Evolutionary conservation across 2,113 vertebrate species (phyloP), one percentile per base, ranked within the genome.

Genomic region (Nyctereutes procyonoides): DNA sequence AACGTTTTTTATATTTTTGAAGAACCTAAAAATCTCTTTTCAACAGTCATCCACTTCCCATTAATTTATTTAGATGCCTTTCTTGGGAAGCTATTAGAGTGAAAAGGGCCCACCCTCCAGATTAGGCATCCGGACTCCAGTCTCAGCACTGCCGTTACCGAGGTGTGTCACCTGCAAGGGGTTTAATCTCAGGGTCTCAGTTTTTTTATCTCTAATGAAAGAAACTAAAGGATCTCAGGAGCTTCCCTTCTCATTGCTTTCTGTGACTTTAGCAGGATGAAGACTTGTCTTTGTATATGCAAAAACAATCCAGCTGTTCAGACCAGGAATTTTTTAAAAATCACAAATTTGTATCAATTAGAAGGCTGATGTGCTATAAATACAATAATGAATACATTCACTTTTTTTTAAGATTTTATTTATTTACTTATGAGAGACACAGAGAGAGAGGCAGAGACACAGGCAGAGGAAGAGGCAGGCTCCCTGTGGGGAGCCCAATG

Each of bases 1-100:
- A 56, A 77, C 84, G 13, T 67, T 82, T 80, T 86, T 83, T 79
- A 58, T 63, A 62, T 65, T 71, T 93, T 92, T 20, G 26, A 92
- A 86, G 85, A 95, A 91, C 20, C 80, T 90, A 30, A 48, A 74
- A 79, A 58, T 32, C 65, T n/a, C 19, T 84, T 92, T 95, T 88
- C 63, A 35, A 80, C 43, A 58, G 38, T 69, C 63, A 73, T 80
- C 15, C 24, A 76, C 30, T 62, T 67, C 11, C 53, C 35, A 10
- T 93, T 51, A 56, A 88, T 65, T 92, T 94, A 94, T 77, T 96
- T 93, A 81, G 30, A 63, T 87, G 17, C 6, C 48, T 85, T 93
- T 84, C 53, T 90, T 73, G 22, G 83, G n/a, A 92, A 83, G 53
- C 51, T 74, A 3, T 69, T 65, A 17, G 24, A 32, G 2, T 63